Conservation (phyloP, 1,140 invertebrate species). For the Nasonia giraulti region DNA sequence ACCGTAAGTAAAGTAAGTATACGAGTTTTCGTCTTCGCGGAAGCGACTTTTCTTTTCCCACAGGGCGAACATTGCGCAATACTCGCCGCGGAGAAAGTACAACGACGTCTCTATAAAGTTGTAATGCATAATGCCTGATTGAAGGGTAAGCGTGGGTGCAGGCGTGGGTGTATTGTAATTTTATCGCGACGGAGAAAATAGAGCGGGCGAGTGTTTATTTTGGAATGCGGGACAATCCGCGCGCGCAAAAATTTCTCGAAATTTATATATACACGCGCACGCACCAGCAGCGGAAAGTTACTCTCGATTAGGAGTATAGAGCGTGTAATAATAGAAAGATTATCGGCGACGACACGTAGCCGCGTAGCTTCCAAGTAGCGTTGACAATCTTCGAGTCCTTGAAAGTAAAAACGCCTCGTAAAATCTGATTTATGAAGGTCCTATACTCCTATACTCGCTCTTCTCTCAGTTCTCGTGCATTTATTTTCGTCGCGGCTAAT, state of each 20-base stretch:
- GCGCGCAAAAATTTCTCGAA: constrained; percentile 21
- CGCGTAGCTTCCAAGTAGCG: too few species aligned
- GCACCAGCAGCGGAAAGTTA: neutral
- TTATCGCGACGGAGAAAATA: constrained; percentile 29
- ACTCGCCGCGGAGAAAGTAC: constrained; percentile 42
- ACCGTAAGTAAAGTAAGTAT: neutral
- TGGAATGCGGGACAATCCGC: constrained; percentile 14
- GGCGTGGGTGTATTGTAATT: too few species aligned
- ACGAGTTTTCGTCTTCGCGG: constrained; percentile 4
- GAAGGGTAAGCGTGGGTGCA: neutral
- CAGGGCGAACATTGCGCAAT: neutral
- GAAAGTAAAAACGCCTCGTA: neutral
- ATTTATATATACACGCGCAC: neutral
- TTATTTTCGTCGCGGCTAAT: neutral
- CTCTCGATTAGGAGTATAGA: too few species aligned
- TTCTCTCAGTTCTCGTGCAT: neutral
- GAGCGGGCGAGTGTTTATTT: constrained; percentile 29
- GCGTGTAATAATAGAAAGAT: neutral
- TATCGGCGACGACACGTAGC: neutral
- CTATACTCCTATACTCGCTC: neutral
- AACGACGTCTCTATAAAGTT: neutral
- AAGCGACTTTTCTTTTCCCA: constrained; percentile 8
- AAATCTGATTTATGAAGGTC: neutral
- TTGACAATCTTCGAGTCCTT: neutral
- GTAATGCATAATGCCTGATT: neutral